phyloP scores from a whole-genome alignment of 2,888 invertebrate genomes.

The Slavum lentiscoides region DNA sequence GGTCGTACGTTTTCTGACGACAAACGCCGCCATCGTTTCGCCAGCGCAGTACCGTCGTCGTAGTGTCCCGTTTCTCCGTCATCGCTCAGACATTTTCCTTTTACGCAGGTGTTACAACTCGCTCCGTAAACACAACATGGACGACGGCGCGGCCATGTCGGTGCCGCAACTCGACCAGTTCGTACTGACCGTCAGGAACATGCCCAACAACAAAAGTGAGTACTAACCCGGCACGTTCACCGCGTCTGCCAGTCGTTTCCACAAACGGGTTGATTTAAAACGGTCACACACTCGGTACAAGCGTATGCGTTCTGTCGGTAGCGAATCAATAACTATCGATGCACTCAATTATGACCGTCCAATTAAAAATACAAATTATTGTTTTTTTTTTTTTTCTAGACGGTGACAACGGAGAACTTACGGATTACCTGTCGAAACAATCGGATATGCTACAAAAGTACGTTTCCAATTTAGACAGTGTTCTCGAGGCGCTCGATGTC shows the following conservation, averaged over 20 bases:
- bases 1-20: neutral
- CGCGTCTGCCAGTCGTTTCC: no score
- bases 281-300: no score
- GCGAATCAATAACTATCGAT: no score
- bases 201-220: conserved; percentile 9
- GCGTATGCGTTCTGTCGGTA: no score
- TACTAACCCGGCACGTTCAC: neutral
- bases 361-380: neutral
- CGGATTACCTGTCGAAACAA: conserved; percentile 76
- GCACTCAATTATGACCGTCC: no score
- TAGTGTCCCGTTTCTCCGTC: neutral
- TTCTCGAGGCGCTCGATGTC: conserved; percentile 85
- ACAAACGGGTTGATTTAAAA: no score
- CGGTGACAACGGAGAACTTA: conserved; percentile 64
- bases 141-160: conserved; percentile 8
- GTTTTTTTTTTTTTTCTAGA: neutral
- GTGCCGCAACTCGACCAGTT: conserved; percentile 42
- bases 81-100: conserved; percentile 10
- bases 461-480: conserved; percentile 82
- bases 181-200: conserved; percentile 26
- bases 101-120: conserved; percentile 5
- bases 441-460: conserved; percentile 80
- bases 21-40: neutral
- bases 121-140: conserved; percentile 1
- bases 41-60: neutral